Percentiles rank a stretch among this genome's conserved stretches.
Evolutionary conservation across 2,888 invertebrate genomes (phyloP).

Genomic region (Drosophila neutralis): DNA sequence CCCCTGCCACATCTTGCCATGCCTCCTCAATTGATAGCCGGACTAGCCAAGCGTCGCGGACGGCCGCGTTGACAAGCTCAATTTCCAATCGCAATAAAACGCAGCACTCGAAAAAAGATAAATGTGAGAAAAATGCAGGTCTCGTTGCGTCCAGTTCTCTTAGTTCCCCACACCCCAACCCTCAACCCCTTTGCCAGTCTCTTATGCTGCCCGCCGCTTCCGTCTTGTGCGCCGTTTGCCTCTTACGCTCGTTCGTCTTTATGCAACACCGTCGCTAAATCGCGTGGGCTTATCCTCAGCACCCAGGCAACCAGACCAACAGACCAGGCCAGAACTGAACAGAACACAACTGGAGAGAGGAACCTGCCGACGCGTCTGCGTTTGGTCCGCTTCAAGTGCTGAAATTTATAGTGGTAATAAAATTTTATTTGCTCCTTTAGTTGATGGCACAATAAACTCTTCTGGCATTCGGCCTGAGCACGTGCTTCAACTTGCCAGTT

Average conservation of each 20-base stretch:
- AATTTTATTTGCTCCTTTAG: slow-evolving; percentile 81
- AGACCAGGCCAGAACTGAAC: slow-evolving; percentile 9
- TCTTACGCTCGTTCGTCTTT: slow-evolving; percentile 60
- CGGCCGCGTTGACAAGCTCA: slow-evolving; percentile 78
- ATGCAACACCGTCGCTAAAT: slow-evolving; percentile 67
- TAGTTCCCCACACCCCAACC: slow-evolving; percentile 1
- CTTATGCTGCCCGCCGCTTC: slow-evolving; percentile 16
- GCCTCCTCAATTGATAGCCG: slow-evolving; percentile 33
- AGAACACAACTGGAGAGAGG: slow-evolving; percentile 25
- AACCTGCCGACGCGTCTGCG: slow-evolving; percentile 66
- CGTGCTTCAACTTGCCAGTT: slow-evolving; percentile 64
- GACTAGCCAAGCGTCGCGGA: slow-evolving; percentile 72
- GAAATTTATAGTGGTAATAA: slow-evolving; percentile 81
- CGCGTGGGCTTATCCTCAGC: slow-evolving; percentile 77
- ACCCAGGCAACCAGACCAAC: slow-evolving; percentile 27
- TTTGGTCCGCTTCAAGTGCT: slow-evolving; percentile 69
- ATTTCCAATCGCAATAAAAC: slow-evolving; percentile 81
- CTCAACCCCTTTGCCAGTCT: neutral
- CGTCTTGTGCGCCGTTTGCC: slow-evolving; percentile 38
- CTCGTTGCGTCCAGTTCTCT: slow-evolving; percentile 43
- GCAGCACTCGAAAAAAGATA: slow-evolving; percentile 78
- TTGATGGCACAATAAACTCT: slow-evolving; percentile 80
- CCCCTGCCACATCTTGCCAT: slow-evolving; percentile 7
- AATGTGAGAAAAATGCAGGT: slow-evolving; percentile 81
- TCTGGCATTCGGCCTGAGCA: slow-evolving; percentile 68